Base-by-base conservation (phyloP, 2,888 invertebrate genomes). In the Eupithecia pulchellata region DNA sequence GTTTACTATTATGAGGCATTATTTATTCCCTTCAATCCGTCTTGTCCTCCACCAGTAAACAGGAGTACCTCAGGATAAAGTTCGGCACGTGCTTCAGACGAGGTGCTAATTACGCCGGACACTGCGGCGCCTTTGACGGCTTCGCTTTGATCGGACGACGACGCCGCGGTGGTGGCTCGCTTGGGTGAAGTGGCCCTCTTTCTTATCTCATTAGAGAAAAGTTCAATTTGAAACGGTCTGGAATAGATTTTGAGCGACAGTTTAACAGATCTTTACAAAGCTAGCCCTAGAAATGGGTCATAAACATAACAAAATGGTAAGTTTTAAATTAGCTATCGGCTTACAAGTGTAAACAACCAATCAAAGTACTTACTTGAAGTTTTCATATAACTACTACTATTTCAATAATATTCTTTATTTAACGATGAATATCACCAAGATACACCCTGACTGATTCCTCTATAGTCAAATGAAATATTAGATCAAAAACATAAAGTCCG, bases 61-160 rank as follows among this genome's bases (percentile, higher is more conserved):
- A 32, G 60, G 60, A 32, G 20, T 30, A 32, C 32, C n/a, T 29
- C 20, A 30, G 34, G 61, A 14, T 61, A 9, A 73, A 75, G 72
- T 69, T 68, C 9, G 70, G 77, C 78, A 78, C 83, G 84, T 79
- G 80, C 80, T 76, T 52, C 69, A 75, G 75, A 72, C 67, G 74
- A 87, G 73, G 86, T 84, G 81, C 88, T 92, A 92, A 92, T 92
- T 92, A 92, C 86, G 79, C 78, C 78, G 91, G 91, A 88, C 90
- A 87, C 84, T 80, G 76, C 83, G 82, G 79, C 84, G 79, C 91
- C 91, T 91, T 92, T 92, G 92, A 91, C 89, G 86, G 88, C 79
- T 78, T 71, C 80, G 84, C 91, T 90, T 89, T 91, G 92, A 91
- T 91, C 90, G 89, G 84, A 79, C 81, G 78, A 78, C 81, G 80